Evolutionary conservation across 2,797 vertebrate species (phyloP).

Genomic region (Poecilia picta): DNA sequence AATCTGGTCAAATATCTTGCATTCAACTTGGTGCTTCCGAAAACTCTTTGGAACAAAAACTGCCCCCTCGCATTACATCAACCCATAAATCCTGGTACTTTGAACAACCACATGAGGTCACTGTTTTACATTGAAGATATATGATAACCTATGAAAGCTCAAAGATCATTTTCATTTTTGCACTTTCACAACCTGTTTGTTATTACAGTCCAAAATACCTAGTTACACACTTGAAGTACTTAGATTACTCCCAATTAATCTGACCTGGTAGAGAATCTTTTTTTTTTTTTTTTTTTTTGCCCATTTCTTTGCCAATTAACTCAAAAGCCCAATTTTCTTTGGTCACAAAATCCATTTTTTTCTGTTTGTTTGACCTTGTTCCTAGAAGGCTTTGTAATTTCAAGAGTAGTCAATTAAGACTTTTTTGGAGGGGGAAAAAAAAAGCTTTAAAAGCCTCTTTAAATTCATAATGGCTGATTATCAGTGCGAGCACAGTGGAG

Average conservation of each 20-base stretch:
- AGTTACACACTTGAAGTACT: not conserved
- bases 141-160: not conserved
- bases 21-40: not conserved
- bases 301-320: not conserved
- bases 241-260: not conserved
- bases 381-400: not conserved
- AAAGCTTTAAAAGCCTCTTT: conserved; percentile 16
- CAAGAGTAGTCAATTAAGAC: conserved; percentile 8
- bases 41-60: not conserved
- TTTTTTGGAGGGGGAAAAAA: not conserved
- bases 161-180: not conserved
- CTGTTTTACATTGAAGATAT: conserved; percentile 60
- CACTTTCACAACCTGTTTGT: not conserved
- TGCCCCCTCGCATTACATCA: not conserved
- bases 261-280: too few species aligned
- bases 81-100: not conserved
- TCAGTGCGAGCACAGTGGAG: conserved; percentile 33
- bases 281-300: too few species aligned
- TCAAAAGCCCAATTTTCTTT: not conserved
- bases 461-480: conserved; percentile 29
- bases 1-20: not conserved
- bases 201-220: not conserved
- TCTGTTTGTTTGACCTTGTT: not conserved
- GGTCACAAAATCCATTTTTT: not conserved
- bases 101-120: conserved; percentile 66